A percentile compares a stretch with the other conserved stretches of the same genome.
Conservation (phyloP, 2,113 vertebrate species). For the Orthonyx spaldingii region DNA sequence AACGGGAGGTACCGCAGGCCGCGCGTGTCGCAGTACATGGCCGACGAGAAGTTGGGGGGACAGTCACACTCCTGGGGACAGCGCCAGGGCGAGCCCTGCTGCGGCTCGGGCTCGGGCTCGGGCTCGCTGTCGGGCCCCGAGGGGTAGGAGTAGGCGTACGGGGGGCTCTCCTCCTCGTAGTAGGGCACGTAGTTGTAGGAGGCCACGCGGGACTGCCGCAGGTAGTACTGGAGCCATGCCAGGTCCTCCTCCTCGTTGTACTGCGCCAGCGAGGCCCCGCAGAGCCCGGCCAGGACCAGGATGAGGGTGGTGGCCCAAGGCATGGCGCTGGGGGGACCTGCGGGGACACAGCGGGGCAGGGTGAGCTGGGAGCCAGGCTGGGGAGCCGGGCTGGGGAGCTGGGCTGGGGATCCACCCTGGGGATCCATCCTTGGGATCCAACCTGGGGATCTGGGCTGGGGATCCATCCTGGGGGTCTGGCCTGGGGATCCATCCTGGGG, state of each 20-base stretch:
- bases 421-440: too few species aligned
- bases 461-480: too few species aligned
- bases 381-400: neutral
- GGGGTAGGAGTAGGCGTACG: conserved; percentile 59
- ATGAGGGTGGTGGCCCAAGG: conserved; percentile 70
- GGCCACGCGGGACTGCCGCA: conserved; percentile 63
- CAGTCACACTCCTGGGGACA: conserved; percentile 93
- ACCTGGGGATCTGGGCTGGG: too few species aligned
- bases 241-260: conserved; percentile 76
- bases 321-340: conserved; percentile 69
- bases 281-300: conserved; percentile 73
- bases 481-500: too few species aligned
- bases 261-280: conserved; percentile 65
- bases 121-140: neutral
- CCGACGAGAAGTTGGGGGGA: conserved; percentile 85
- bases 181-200: conserved; percentile 75
- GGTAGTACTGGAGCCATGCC: conserved; percentile 80
- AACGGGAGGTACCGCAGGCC: conserved; percentile 84
- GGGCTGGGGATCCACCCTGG: too few species aligned
- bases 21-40: conserved; percentile 93
- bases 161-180: conserved; percentile 67
- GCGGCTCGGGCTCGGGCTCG: neutral
- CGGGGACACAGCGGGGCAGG: fast-evolving
- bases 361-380: fast-evolving
- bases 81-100: conserved; percentile 58